phyloP scores from a whole-genome alignment of 2,113 vertebrate species.

The Tenrec ecaudatus region DNA sequence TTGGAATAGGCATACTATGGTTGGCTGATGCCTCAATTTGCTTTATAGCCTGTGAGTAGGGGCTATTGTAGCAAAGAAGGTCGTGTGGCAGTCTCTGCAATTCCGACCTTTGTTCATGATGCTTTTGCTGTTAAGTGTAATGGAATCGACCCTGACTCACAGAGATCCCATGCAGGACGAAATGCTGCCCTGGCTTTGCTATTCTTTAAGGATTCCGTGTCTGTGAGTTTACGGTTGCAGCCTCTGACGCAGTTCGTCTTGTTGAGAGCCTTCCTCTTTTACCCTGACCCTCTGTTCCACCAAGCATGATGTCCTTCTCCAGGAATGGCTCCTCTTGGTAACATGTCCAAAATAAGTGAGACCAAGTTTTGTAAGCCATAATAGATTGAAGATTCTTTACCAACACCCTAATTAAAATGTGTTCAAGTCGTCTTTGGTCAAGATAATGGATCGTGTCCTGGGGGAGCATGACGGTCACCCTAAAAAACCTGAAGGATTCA shows the following conservation, averaged over 20 bases:
- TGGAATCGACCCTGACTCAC: background rate
- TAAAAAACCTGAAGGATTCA: background rate
- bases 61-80: background rate
- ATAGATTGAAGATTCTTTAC: background rate
- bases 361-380: background rate
- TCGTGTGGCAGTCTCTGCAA: background rate
- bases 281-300: background rate
- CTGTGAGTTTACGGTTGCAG: background rate
- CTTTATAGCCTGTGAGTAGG: background rate
- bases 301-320: no score
- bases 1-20: rapidly evolving
- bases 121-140: background rate
- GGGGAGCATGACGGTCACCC: background rate
- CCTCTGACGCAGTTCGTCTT: background rate
- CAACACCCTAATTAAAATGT: background rate
- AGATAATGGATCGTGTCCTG: background rate
- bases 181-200: background rate
- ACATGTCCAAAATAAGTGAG: background rate
- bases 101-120: background rate
- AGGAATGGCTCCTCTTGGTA: no score
- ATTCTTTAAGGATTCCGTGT: background rate
- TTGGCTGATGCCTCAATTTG: background rate
- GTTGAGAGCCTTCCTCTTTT: background rate
- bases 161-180: background rate
- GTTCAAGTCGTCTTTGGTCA: background rate